Conservation (phyloP, 2,797 vertebrate species). For the Sebastes itinus region DNA sequence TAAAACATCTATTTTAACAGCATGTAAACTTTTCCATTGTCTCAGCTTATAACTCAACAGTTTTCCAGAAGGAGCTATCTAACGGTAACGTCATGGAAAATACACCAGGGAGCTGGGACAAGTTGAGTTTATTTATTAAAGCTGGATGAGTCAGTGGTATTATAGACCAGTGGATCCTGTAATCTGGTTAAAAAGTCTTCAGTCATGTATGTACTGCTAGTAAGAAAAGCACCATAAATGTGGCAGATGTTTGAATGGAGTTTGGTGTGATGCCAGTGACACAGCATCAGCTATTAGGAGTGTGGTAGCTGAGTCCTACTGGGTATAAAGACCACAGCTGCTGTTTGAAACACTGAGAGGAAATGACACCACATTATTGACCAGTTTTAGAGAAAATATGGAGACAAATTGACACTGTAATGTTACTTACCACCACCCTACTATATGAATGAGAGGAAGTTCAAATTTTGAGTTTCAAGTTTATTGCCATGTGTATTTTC, state of each 20-base stretch:
- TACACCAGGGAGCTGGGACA: neutral
- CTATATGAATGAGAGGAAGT: neutral
- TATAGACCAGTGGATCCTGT: neutral
- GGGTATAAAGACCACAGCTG: neutral
- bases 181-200: too few species aligned
- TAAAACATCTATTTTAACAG: neutral
- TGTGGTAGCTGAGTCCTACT: neutral
- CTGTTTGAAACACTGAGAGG: neutral
- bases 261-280: neutral
- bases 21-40: neutral
- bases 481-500: too few species aligned
- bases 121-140: neutral
- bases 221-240: neutral
- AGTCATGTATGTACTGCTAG: neutral
- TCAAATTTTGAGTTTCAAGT: neutral
- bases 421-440: neutral
- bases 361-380: neutral
- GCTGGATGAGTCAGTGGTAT: neutral
- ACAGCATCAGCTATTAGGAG: neutral
- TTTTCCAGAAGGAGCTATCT: neutral
- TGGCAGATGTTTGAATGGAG: neutral
- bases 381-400: neutral
- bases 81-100: neutral
- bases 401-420: fast-evolving
- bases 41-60: neutral